Evolutionary conservation across 2,113 vertebrate genomes (phyloP), one percentile per base, ranked within the genome.

Genomic region (Cyprinodon tularosa): DNA sequence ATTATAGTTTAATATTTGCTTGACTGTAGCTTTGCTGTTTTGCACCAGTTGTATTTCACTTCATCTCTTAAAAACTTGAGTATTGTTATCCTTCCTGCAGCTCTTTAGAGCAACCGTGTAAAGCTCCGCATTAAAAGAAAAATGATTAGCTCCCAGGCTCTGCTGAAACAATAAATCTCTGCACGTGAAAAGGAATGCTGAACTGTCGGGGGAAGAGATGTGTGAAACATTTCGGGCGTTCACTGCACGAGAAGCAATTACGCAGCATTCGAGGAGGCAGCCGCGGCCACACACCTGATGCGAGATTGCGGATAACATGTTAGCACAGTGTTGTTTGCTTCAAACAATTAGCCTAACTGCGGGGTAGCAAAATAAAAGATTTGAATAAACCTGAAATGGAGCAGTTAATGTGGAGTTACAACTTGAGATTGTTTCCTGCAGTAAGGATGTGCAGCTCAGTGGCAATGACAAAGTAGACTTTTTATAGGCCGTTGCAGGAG

Each of bases 251-350:
- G 38, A 40, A 39, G 67, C 76, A 78, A 85, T 86, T 74, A 83
- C 57, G 70, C 82, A 37, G 7, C 38, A 39, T 77, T 83, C 68
- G 67, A 70, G 62, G 72, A 83, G 69, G 73, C 71, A 29, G 37
- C n/a, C 78, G 4, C 72, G 74, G 67, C 75, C 70, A 76, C 42
- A 7, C 78, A 84, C 79, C 83, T 80, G 81, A 15, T 53, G 15
- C 6, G 15, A 50, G 17, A 61, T 66, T 67, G 71, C 60, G 22
- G 77, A 62, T 78, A 53, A 68, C 53, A 4, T 3, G 29, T 68
- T 71, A 74, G 72, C 62, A 60, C 59, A 22, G 57, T 45, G 61
- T 62, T 70, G 44, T 84, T 84, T 78, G 73, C 76, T 17, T 57
- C 57, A 66, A 75, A 76, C 57, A 22, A 40, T 61, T 74, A 76